phyloP scores from a whole-genome alignment of 2,113 vertebrate genomes.

The Peromyscus californicus region DNA sequence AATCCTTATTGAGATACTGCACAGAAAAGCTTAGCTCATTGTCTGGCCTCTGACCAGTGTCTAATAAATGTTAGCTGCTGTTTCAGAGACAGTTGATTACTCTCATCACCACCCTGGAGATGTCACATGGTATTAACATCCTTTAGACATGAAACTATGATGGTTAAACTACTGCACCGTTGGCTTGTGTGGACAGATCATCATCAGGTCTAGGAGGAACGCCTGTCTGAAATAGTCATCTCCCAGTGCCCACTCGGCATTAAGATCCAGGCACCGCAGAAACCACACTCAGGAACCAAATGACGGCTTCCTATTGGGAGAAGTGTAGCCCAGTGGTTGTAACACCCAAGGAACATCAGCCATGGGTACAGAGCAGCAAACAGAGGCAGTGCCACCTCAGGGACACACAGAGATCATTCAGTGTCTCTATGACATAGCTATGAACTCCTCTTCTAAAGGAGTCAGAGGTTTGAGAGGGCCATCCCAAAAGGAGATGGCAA shows the following conservation, averaged over 20 bases:
- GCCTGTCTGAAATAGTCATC: not conserved
- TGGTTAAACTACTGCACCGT: not conserved
- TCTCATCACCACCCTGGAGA: not conserved
- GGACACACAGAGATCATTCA: not conserved
- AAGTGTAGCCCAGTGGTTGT: not conserved
- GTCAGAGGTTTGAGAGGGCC: not conserved
- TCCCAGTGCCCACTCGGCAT: not conserved
- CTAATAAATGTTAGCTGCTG: not conserved
- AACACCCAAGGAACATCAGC: not conserved
- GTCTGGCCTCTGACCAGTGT: not conserved
- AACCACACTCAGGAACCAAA: not conserved
- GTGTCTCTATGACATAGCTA: not conserved
- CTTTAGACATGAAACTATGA: slow-evolving; percentile 7
- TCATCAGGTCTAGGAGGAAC: not conserved
- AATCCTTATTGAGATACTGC: not conserved
- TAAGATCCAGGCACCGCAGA: not conserved
- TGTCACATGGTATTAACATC: not conserved
- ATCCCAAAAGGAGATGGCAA: not conserved
- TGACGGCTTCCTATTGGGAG: not conserved
- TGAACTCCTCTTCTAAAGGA: not conserved
- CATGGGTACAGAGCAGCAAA: not conserved
- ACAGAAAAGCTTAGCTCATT: not conserved
- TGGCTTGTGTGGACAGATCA: not conserved
- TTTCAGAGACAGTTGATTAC: not conserved
- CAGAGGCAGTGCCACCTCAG: not conserved